These are phyloP conservation scores for Tetragnatha versicolor DNA, from an alignment of 1,140 invertebrate genomes.

Conservation along the genomic window DNA sequence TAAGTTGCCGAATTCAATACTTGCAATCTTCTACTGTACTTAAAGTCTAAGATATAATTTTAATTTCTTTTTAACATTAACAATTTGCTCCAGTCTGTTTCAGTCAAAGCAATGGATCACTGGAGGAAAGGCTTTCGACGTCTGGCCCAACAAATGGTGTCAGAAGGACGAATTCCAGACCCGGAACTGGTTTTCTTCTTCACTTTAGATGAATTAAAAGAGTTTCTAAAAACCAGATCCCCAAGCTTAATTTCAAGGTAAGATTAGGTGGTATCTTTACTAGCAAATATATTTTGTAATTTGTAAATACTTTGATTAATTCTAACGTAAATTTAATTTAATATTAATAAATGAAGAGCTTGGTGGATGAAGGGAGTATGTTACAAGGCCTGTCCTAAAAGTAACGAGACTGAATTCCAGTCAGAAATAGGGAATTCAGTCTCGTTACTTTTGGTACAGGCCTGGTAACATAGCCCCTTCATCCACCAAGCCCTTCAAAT, in stretches of 20 bases:
- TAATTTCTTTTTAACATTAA: background rate
- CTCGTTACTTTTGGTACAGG: too few species aligned
- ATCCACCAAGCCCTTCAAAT: too few species aligned
- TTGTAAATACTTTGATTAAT: background rate
- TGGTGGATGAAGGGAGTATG: too few species aligned
- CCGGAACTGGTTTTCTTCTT: conserved; percentile 75
- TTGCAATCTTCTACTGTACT: too few species aligned
- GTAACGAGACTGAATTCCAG: too few species aligned
- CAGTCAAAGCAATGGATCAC: conserved; percentile 70
- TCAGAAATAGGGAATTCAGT: too few species aligned
- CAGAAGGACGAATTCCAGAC: conserved; percentile 72
- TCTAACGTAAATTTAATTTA: background rate
- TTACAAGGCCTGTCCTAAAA: too few species aligned
- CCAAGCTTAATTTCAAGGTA: conserved; percentile 73
- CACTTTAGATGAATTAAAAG: conserved; percentile 72
- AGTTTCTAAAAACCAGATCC: conserved; percentile 68
- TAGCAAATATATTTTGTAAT: background rate
- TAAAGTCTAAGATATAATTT: too few species aligned
- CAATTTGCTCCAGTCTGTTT: conserved; percentile 64
- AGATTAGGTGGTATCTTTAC: background rate
- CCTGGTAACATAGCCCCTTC: too few species aligned
- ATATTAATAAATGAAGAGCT: too few species aligned
- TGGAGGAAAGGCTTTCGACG: conserved; percentile 70
- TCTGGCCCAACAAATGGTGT: conserved; percentile 70
- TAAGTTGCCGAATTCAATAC: too few species aligned